These are phyloP conservation scores for Siniperca chuatsi DNA, from an alignment of 2,113 vertebrate species.

Conservation along the genomic window DNA sequence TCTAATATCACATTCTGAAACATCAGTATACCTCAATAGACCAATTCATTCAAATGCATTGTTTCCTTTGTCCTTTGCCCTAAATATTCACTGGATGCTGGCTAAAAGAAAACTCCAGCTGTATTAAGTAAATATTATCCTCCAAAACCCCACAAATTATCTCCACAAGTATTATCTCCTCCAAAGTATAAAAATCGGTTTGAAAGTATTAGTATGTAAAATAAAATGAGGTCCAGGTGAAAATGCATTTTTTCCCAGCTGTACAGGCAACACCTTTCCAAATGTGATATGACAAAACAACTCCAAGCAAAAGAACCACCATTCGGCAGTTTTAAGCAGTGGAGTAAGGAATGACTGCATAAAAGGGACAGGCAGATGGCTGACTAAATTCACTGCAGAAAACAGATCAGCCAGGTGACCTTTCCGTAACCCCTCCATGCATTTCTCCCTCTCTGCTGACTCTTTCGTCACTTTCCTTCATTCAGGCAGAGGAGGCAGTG, in stretches of 20 bases:
- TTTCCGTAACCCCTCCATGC: conserved; percentile 60
- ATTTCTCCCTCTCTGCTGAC: conserved; percentile 59
- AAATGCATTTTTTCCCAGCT: no score
- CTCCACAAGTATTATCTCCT: neutral
- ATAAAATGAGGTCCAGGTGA: no score
- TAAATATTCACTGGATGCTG: neutral
- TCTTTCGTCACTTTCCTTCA: conserved; percentile 61
- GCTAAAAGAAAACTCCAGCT: neutral
- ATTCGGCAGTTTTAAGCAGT: conserved; percentile 10
- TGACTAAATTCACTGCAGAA: conserved; percentile 52
- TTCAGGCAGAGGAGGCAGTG: conserved; percentile 44
- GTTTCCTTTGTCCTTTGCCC: neutral
- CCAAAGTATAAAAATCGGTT: neutral
- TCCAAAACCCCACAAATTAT: neutral
- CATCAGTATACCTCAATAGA: neutral
- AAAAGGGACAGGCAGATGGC: conserved; percentile 49
- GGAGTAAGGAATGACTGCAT: conserved; percentile 5
- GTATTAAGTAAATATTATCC: neutral
- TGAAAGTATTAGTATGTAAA: no score
- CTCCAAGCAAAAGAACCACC: neutral
- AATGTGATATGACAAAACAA: neutral
- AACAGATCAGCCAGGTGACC: conserved; percentile 55
- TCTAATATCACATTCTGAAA: neutral
- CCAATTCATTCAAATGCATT: neutral
- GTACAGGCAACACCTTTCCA: neutral